Conservation (phyloP, 2,888 invertebrate species). For the Philonicus albiceps region DNA sequence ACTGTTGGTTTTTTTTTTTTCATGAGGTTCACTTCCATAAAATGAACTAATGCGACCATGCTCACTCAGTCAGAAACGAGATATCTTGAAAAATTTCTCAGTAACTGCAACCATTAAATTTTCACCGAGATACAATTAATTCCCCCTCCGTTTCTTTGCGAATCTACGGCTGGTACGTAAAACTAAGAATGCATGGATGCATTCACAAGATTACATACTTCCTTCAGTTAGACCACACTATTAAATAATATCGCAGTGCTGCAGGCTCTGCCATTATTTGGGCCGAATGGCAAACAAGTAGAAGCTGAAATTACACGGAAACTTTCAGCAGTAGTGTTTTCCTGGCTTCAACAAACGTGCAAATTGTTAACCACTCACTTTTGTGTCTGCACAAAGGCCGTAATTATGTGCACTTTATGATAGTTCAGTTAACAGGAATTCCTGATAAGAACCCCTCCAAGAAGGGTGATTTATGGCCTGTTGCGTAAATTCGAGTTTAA, state of each 20-base stretch:
- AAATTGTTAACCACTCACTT: slow-evolving; percentile 32
- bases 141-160: neutral
- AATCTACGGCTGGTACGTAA: neutral
- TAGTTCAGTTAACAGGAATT: slow-evolving; percentile 29
- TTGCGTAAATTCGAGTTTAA: slow-evolving; percentile 18
- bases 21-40: neutral
- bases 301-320: slow-evolving; percentile 20
- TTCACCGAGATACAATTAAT: neutral
- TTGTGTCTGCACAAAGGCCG: slow-evolving; percentile 10
- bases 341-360: slow-evolving; percentile 26
- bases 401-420: slow-evolving; percentile 33
- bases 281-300: neutral
- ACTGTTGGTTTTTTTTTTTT: neutral
- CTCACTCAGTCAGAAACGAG: neutral
- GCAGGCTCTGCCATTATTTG: neutral
- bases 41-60: neutral
- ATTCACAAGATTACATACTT: neutral
- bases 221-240: neutral
- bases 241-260: neutral
- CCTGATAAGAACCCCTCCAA: slow-evolving; percentile 23
- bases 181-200: neutral
- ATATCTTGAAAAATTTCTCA: neutral
- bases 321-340: slow-evolving; percentile 18
- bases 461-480: slow-evolving; percentile 29
- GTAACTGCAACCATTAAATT: neutral